Conservation (phyloP, 2,797 vertebrate genomes). For the Sebastes hopkinsi region DNA sequence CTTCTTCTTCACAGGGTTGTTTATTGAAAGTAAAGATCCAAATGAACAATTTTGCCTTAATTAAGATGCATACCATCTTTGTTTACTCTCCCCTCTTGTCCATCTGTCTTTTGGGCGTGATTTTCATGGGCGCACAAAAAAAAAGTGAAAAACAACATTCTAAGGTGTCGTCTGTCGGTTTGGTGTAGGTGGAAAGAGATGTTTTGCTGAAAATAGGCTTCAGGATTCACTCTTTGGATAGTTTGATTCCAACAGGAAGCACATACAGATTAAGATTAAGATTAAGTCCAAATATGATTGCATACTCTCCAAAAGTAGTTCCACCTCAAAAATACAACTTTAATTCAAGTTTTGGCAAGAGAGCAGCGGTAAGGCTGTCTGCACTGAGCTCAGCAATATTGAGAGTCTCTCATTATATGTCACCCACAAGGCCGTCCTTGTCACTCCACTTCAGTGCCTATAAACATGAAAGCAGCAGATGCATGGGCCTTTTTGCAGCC, state of each 20-base stretch:
- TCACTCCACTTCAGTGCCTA: neutral
- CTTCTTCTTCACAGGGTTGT: neutral
- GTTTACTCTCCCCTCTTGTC: neutral
- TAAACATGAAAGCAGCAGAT: neutral
- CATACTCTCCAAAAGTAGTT: neutral
- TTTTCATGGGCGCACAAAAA: neutral
- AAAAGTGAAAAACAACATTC: neutral
- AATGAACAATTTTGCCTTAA: conserved; percentile 28
- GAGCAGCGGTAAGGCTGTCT: neutral
- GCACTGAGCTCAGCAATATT: neutral
- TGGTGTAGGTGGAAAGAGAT: neutral
- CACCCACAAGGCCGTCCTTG: neutral
- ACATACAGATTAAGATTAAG: no score
- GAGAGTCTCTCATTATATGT: neutral
- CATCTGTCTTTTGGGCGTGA: neutral
- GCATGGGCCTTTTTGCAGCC: neutral
- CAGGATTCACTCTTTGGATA: neutral
- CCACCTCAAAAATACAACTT: neutral
- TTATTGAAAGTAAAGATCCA: neutral
- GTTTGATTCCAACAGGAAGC: neutral
- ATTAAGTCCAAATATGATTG: neutral
- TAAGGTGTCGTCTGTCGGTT: neutral
- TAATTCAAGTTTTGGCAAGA: neutral
- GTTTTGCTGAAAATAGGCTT: neutral
- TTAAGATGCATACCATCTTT: neutral